Evolutionary conservation across 2,888 invertebrate genomes (phyloP).

Genomic region (Pachydiplax longipennis): DNA sequence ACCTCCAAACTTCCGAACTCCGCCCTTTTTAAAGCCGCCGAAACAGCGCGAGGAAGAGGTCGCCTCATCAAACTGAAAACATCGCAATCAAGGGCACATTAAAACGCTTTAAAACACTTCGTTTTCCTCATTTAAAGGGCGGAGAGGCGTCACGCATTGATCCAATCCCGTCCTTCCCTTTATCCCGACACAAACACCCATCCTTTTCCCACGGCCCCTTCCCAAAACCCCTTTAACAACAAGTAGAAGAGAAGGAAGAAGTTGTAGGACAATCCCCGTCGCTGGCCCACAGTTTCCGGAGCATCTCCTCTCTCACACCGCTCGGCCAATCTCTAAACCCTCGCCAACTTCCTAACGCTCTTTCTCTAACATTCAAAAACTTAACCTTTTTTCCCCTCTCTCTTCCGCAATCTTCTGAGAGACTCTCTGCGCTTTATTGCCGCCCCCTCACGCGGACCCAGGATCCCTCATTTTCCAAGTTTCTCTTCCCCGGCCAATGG

Average conservation of each 20-base stretch:
- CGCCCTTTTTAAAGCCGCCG: neutral
- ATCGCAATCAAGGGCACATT: neutral
- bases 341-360: neutral
- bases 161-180: neutral
- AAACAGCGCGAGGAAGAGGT: neutral
- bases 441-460: neutral
- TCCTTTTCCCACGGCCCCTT: neutral
- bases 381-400: neutral
- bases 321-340: neutral
- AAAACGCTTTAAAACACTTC: neutral
- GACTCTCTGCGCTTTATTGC: neutral
- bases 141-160: neutral
- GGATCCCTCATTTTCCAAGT: neutral
- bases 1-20: neutral
- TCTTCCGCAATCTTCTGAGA: neutral
- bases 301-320: neutral
- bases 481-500: slow-evolving; percentile 7
- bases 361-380: neutral
- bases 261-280: slow-evolving; percentile 12
- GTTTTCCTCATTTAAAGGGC: neutral
- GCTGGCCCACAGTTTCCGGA: slow-evolving; percentile 3
- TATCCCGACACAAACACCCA: neutral
- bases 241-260: neutral
- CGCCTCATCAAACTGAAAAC: neutral
- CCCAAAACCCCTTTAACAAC: neutral